phyloP scores from a whole-genome alignment of 2,888 invertebrate genomes.

The Beris chalybata region DNA sequence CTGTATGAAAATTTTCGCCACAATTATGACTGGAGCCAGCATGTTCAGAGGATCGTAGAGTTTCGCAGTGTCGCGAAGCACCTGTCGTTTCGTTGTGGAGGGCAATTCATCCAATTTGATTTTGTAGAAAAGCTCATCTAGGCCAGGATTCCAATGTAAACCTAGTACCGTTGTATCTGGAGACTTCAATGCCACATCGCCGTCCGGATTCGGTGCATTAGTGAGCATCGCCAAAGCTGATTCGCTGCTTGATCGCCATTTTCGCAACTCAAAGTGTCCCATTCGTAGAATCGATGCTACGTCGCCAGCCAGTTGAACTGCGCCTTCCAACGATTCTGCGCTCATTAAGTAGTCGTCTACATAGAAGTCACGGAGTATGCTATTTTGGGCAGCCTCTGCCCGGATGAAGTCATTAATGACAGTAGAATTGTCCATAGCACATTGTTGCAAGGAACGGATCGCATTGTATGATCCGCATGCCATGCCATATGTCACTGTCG shows the following conservation, averaged over 20 bases:
- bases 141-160: not conserved
- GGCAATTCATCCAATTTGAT: too few relatives aligned
- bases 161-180: not conserved
- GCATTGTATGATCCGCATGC: too few relatives aligned
- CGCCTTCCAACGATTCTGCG: not conserved
- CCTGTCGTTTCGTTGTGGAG: too few relatives aligned
- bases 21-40: too few relatives aligned
- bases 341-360: not conserved
- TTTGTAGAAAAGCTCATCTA: not conserved
- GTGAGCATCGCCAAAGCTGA: not conserved
- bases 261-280: too few relatives aligned
- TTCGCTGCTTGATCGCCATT: too few relatives aligned
- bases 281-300: not conserved
- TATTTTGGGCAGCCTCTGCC: not conserved
- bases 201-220: not conserved
- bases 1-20: too few relatives aligned
- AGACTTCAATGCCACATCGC: not conserved
- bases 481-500: too few relatives aligned
- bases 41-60: too few relatives aligned
- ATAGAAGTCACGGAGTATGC: not conserved
- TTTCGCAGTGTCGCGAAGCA: too few relatives aligned
- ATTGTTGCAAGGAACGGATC: not conserved
- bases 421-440: not conserved
- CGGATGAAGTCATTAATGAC: not conserved
- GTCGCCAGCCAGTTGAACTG: constrained; percentile 1